A percentile compares a stretch with the other conserved stretches of the same genome.
These are phyloP conservation scores for Galago senegalensis DNA, from an alignment of 2,797 vertebrate species.

Conservation along the genomic window DNA sequence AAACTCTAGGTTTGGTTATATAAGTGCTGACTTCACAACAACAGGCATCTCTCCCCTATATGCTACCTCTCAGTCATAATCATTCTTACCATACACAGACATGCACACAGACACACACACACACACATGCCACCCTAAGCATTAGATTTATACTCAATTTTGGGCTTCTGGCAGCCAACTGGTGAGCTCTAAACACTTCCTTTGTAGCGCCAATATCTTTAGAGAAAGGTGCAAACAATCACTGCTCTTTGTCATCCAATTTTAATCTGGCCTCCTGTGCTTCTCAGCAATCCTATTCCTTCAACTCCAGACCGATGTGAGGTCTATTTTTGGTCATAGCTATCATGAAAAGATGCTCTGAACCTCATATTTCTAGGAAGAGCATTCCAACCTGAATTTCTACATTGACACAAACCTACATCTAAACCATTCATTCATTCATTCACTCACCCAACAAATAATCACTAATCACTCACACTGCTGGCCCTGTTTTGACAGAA, in stretches of 20 bases:
- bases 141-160: neutral
- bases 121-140: neutral
- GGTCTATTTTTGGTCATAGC: neutral
- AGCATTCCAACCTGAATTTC: neutral
- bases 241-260: neutral
- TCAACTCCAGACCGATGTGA: neutral
- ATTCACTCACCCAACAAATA: neutral
- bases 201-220: neutral
- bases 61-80: neutral
- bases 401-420: neutral
- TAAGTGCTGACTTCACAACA: neutral
- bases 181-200: neutral
- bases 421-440: neutral
- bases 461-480: neutral
- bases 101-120: neutral
- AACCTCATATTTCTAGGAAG: neutral
- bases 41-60: neutral
- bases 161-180: neutral
- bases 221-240: neutral
- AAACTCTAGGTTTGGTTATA: neutral
- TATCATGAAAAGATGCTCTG: neutral
- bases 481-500: neutral
- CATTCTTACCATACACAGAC: neutral
- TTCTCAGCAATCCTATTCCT: neutral
- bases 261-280: neutral